Conservation (phyloP, 1,140 invertebrate species). For the Drosophila pachea region DNA sequence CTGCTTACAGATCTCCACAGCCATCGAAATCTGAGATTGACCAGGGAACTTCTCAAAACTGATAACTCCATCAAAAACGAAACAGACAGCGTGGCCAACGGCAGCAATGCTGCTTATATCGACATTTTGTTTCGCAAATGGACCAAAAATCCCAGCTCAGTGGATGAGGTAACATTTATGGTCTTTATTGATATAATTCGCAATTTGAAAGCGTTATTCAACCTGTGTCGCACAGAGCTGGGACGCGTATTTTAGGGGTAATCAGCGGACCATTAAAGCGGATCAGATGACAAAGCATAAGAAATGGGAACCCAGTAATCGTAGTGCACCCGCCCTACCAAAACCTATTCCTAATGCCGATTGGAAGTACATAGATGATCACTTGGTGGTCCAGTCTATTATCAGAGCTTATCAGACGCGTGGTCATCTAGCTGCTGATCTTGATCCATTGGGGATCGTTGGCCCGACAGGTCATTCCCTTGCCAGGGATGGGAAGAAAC, state of each 20-base stretch:
- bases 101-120: constrained; percentile 33
- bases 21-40: background rate
- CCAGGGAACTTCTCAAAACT: background rate
- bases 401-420: constrained; percentile 97
- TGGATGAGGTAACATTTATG: constrained; percentile 25
- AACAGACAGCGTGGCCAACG: constrained; percentile 26
- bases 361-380: constrained; percentile 97
- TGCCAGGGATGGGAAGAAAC: constrained; percentile 74
- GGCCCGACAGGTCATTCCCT: constrained; percentile 20
- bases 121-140: constrained; percentile 36
- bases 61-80: background rate
- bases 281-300: background rate
- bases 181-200: too few relatives aligned
- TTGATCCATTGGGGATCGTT: constrained; percentile 93
- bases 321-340: background rate
- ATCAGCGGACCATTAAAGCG: background rate
- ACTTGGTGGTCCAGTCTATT: constrained; percentile 98
- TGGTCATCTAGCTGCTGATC: constrained; percentile 94
- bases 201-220: background rate
- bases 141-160: constrained; percentile 31
- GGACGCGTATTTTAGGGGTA: constrained; percentile 53
- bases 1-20: too few relatives aligned
- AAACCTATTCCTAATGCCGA: constrained; percentile 74
- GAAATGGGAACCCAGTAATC: background rate
- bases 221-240: constrained; percentile 37